Base-by-base conservation (phyloP, 2,888 invertebrate genomes). In the Nomada fucata region DNA sequence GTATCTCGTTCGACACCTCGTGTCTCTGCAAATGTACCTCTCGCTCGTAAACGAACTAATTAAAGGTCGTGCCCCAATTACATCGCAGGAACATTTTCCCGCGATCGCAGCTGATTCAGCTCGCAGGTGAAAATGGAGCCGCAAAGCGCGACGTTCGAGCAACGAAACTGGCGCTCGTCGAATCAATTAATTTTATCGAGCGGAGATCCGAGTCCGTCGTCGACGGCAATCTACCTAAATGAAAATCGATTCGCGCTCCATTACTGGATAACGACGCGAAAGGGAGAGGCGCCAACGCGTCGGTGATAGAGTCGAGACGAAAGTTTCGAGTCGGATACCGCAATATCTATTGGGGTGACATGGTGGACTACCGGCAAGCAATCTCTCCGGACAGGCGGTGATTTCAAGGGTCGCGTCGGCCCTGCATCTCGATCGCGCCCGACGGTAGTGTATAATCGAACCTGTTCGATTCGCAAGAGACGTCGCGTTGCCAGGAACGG, bases 261-360 rank as follows among this genome's bases (percentile, higher is more conserved):
- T 87, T 86, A 83, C 75, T 55, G 86, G 69, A 83, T 86, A 87
- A 76, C 55, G 55, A 55, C 64, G 72, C 61, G 67, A 47, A 64
- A 69, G 36, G 52, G 42, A 53, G 63, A 53, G 60, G 44, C 55
- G 69, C 36, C 63, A 60, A 44, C 11, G 52, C 18, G 44, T 10
- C 47, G 42, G 52, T 23, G n/a, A 26, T n/a, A 20, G 57, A 7
- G 44, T 3, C 52, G 47, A 71, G 83, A 79, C 71, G 61, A 71
- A 81, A 73, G 86, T 76, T 67, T 68, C 72, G 53, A 85, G 71
- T 79, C 73, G 82, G 80, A 84, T 84, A 84, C 86, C 83, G 85
- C 83, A 80, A 86, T 87, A 87, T 63, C 86, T 86, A 86, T 86
- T 86, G 86, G 88, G 88, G 86, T 85, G 85, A 69, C 83, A 86